A percentile compares a stretch with the other conserved stretches of the same genome.
Conservation (phyloP, 1,140 invertebrate genomes). For the Drosophila auraria region DNA sequence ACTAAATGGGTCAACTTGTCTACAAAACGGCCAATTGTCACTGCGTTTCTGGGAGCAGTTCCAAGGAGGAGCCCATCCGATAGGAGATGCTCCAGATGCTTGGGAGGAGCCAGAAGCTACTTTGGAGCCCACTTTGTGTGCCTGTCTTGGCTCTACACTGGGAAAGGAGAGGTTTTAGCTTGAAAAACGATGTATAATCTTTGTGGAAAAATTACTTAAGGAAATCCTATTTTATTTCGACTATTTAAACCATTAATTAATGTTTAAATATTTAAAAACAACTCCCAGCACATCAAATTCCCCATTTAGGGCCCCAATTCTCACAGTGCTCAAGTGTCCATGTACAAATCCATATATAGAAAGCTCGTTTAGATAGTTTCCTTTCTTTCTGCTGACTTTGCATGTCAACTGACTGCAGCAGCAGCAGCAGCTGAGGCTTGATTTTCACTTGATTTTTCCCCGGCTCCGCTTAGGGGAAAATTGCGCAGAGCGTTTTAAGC, state of each 20-base stretch:
- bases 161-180: neutral
- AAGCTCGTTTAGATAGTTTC: slow-evolving; percentile 33
- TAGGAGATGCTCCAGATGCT: neutral
- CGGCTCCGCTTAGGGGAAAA: slow-evolving; percentile 10
- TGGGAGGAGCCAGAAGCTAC: slow-evolving; percentile 19
- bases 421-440: slow-evolving; percentile 31
- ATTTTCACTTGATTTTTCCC: slow-evolving; percentile 42
- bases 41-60: slow-evolving; percentile 30
- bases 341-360: slow-evolving; percentile 13
- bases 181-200: neutral
- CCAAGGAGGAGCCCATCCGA: slow-evolving; percentile 4
- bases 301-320: neutral
- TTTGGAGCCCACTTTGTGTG: slow-evolving; percentile 14
- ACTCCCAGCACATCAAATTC: neutral
- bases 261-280: neutral
- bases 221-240: neutral
- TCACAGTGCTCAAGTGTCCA: slow-evolving; percentile 8
- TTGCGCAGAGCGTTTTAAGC: slow-evolving; percentile 26
- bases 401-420: slow-evolving; percentile 54
- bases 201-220: neutral
- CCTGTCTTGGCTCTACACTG: neutral
- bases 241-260: too few relatives aligned
- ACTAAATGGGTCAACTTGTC: slow-evolving; percentile 77
- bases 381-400: slow-evolving; percentile 61
- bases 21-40: slow-evolving; percentile 74